These are phyloP conservation scores for Poicephalus meyeri DNA, from an alignment of 2,113 vertebrate species.

Conservation along the genomic window DNA sequence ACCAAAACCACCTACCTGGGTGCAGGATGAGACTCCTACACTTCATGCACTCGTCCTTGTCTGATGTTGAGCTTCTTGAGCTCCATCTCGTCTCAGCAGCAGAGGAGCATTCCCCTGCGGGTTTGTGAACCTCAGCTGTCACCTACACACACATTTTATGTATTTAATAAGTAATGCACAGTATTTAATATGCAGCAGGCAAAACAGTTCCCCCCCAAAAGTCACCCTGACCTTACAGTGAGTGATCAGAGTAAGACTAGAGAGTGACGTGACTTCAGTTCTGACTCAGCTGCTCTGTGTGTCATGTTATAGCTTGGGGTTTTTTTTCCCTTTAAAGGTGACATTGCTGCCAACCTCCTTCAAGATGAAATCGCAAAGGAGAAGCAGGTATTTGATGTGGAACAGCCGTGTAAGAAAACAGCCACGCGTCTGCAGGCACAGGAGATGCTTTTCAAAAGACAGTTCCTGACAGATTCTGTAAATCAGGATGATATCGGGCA, in stretches of 20 bases:
- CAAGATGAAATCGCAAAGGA: constrained; percentile 86
- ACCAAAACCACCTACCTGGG: neutral
- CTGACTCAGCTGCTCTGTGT: neutral
- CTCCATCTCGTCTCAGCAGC: neutral
- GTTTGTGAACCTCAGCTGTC: neutral
- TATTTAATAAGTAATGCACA: neutral
- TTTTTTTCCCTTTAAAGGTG: constrained; percentile 71
- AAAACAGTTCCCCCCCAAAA: neutral
- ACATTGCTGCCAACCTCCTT: constrained; percentile 75
- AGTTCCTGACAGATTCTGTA: neutral
- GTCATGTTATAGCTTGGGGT: neutral
- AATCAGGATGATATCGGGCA: neutral
- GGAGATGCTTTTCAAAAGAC: neutral
- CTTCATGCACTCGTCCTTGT: neutral
- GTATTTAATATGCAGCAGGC: neutral
- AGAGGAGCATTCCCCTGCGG: neutral
- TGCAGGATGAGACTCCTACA: neutral
- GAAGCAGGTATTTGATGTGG: constrained; percentile 80
- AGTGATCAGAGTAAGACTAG: neutral
- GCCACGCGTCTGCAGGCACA: neutral
- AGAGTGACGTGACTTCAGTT: accelerated
- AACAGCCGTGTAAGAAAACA: neutral
- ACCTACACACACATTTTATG: neutral
- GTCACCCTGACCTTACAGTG: neutral
- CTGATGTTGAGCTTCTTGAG: neutral